phyloP scores from a whole-genome alignment of 2,113 vertebrate species.

The Cynopterus brachyotis region DNA sequence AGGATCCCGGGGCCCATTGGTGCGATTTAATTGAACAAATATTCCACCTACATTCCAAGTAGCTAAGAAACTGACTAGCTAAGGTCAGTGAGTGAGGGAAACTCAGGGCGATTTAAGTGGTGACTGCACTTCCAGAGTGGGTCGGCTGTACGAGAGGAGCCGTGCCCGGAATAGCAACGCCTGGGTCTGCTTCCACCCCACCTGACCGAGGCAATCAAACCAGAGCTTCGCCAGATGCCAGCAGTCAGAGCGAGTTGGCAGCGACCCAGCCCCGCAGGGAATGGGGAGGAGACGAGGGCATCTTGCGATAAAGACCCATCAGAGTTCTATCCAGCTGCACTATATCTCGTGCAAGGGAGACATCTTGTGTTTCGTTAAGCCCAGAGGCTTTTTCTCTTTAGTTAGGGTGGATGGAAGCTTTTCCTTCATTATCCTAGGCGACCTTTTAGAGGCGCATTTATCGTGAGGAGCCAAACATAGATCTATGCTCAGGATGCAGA shows the following conservation, averaged over 20 bases:
- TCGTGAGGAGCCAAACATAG: background rate
- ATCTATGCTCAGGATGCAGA: background rate
- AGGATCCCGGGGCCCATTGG: background rate
- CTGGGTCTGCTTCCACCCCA: background rate
- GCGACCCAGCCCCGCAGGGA: slow-evolving; percentile 9
- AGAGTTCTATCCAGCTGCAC: background rate
- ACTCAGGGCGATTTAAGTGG: slow-evolving; percentile 44
- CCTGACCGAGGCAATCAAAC: slow-evolving; percentile 18
- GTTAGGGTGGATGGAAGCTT: background rate
- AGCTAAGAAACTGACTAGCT: slow-evolving; percentile 18
- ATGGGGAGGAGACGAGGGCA: background rate
- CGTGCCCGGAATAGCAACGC: background rate
- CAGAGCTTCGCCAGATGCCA: slow-evolving; percentile 38
- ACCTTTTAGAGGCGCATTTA: background rate
- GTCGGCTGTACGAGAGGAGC: slow-evolving; percentile 1
- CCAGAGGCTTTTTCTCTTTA: slow-evolving; percentile 28
- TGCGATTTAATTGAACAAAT: slow-evolving; percentile 56
- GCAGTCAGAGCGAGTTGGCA: slow-evolving; percentile 25
- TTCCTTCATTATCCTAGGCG: background rate
- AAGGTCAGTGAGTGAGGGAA: slow-evolving; percentile 10
- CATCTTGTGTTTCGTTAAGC: slow-evolving; percentile 40
- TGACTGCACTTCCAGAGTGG: background rate
- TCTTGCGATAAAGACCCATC: slow-evolving; percentile 28
- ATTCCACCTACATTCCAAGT: slow-evolving; percentile 23
- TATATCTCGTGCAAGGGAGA: slow-evolving; percentile 34